Evolutionary conservation across 2,888 invertebrate species (phyloP).

Genomic region (Cryptus armator): DNA sequence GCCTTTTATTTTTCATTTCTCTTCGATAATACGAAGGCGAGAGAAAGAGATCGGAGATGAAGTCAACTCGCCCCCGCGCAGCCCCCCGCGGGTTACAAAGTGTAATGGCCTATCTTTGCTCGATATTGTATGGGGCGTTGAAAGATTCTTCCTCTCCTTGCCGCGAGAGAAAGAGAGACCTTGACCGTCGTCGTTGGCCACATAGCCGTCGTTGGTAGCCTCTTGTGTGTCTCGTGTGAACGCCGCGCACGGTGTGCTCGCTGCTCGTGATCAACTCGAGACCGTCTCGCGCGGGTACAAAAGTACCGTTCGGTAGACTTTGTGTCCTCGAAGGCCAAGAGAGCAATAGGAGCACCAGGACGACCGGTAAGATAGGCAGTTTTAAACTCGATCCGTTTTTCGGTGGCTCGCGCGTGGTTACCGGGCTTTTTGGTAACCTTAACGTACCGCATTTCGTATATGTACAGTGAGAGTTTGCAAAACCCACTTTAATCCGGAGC

Average conservation of each 20-base stretch:
- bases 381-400: conserved; percentile 28
- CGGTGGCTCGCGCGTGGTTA: conserved; percentile 15
- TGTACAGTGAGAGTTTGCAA: background rate
- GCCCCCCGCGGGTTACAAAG: conserved; percentile 32
- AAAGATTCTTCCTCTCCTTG: conserved; percentile 18
- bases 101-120: conserved; percentile 61
- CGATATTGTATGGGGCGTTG: conserved; percentile 53
- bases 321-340: conserved; percentile 67
- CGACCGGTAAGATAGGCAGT: conserved; percentile 12
- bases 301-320: conserved; percentile 66
- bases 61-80: background rate
- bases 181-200: conserved; percentile 58
- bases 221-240: conserved; percentile 51
- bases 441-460: background rate
- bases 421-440: background rate
- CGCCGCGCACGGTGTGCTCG: conserved; percentile 41
- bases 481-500: background rate
- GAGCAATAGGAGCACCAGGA: background rate
- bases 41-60: background rate
- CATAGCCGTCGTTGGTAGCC: background rate
- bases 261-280: conserved; percentile 53
- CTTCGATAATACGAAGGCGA: background rate
- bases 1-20: background rate
- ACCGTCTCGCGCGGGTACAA: conserved; percentile 56
- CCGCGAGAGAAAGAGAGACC: conserved; percentile 34